Percentiles rank a stretch among this genome's conserved stretches.
These are phyloP conservation scores for Lordiphosa collinella DNA, from an alignment of 1,140 invertebrate species.

Conservation along the genomic window DNA sequence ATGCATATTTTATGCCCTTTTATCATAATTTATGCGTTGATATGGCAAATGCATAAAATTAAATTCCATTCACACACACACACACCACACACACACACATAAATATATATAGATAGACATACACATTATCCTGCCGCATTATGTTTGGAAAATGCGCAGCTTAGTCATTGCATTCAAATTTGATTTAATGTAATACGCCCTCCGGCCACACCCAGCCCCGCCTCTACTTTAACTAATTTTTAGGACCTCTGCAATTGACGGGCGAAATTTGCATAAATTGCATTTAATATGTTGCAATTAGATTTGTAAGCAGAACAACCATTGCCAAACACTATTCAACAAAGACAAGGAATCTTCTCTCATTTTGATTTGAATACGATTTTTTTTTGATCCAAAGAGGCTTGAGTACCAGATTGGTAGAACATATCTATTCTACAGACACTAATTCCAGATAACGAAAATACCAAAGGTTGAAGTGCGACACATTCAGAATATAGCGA, in stretches of 20 bases:
- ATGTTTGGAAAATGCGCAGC: conserved; percentile 38
- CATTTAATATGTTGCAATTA: conserved; percentile 42
- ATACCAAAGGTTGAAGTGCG: too few species aligned
- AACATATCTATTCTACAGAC: too few species aligned
- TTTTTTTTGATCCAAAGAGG: too few species aligned
- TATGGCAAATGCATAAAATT: conserved; percentile 65
- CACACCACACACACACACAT: conserved; percentile 12
- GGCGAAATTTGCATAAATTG: conserved; percentile 51
- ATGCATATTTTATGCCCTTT: conserved; percentile 61
- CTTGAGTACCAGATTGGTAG: too few species aligned
- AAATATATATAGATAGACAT: conserved; percentile 8
- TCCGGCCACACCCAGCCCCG: conserved; percentile 17
- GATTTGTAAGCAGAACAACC: conserved; percentile 14
- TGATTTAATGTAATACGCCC: conserved; percentile 51
- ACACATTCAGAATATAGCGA: too few species aligned
- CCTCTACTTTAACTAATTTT: conserved; percentile 15
- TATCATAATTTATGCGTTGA: conserved; percentile 66
- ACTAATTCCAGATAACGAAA: too few species aligned
- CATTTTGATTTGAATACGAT: too few species aligned
- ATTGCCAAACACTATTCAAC: too few species aligned
- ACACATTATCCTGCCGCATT: conserved; percentile 21
- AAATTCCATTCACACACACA: conserved; percentile 50
- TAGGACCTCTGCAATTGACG: conserved; percentile 29
- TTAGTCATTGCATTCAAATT: conserved; percentile 53
- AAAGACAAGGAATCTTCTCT: too few species aligned